These are phyloP conservation scores for Phaethornis superciliosus DNA, from an alignment of 2,113 vertebrate species.

Conservation along the genomic window DNA sequence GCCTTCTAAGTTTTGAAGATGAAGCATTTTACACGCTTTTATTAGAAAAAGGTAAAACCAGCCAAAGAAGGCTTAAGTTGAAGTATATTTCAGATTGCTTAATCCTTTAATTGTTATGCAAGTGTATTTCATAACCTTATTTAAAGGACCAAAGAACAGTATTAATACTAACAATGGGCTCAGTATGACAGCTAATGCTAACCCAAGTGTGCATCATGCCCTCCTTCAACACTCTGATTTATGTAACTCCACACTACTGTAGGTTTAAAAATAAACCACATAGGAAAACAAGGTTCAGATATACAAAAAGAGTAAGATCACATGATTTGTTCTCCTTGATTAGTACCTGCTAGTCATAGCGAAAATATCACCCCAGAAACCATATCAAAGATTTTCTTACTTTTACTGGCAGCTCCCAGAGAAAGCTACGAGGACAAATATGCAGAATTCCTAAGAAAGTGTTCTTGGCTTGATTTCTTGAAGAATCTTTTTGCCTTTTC, in stretches of 20 bases:
- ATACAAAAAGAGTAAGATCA: neutral
- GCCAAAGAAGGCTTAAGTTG: neutral
- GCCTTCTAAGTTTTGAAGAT: neutral
- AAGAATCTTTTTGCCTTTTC: neutral
- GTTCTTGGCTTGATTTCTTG: constrained; percentile 40
- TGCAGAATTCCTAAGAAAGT: neutral
- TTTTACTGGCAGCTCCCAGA: neutral
- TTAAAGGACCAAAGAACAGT: constrained; percentile 59
- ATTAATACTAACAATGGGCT: constrained; percentile 46
- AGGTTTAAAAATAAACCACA: constrained; percentile 5
- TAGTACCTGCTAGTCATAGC: neutral
- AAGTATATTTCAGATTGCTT: constrained; percentile 56
- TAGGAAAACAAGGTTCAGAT: neutral
- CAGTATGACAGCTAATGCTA: constrained; percentile 54
- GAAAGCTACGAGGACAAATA: constrained; percentile 5
- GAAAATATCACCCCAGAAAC: neutral
- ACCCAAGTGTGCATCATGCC: constrained; percentile 24
- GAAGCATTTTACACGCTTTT: neutral
- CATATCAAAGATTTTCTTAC: neutral
- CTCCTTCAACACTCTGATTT: neutral
- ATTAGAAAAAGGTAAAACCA: constrained; percentile 6
- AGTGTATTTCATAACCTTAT: constrained; percentile 65
- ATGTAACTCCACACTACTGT: neutral
- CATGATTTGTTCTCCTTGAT: neutral
- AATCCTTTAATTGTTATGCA: constrained; percentile 67